These are phyloP conservation scores for Tipula vernalis DNA, from an alignment of 2,888 invertebrate species.

Conservation along the genomic window DNA sequence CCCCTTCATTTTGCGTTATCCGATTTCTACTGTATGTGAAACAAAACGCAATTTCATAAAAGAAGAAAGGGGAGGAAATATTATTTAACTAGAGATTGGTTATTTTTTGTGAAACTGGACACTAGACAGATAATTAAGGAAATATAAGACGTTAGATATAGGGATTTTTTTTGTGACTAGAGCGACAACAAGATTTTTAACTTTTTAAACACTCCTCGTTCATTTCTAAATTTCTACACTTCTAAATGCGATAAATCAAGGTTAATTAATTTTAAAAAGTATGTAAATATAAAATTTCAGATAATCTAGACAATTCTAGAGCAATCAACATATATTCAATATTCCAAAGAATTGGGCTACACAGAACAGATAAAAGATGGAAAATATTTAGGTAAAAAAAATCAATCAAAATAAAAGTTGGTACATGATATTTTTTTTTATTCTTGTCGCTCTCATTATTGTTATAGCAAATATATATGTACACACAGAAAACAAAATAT, in stretches of 20 bases:
- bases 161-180: too few species aligned
- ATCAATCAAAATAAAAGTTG: background rate
- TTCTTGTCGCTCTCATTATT: background rate
- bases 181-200: too few species aligned
- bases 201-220: too few species aligned
- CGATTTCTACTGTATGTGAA: too few species aligned
- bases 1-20: too few species aligned
- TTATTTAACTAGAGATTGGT: too few species aligned
- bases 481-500: background rate
- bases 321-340: background rate
- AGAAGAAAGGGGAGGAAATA: too few species aligned
- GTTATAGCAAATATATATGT: background rate
- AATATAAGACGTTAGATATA: too few species aligned
- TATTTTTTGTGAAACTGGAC: too few species aligned
- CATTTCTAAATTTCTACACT: too few species aligned
- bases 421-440: background rate
- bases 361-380: background rate
- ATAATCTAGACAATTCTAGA: background rate
- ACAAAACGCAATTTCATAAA: too few species aligned
- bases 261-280: background rate
- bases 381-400: background rate
- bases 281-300: background rate
- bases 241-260: background rate
- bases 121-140: too few species aligned
- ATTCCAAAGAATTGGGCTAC: background rate